Evolutionary conservation across 2,797 vertebrate genomes (phyloP).

Genomic region (Acanthopagrus latus): DNA sequence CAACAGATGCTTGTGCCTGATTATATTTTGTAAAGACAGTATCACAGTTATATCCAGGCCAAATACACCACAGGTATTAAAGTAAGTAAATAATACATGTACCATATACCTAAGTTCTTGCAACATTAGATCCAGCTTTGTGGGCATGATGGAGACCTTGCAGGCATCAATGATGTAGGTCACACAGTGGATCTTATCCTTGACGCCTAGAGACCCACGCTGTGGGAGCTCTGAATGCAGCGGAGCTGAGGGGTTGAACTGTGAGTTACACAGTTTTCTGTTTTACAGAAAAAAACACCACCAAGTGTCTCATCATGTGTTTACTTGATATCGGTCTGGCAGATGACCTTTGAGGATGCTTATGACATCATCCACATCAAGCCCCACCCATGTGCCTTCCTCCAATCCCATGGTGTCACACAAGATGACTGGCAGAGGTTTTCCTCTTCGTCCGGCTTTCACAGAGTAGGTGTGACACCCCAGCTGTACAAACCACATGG

Average conservation of each 20-base stretch:
- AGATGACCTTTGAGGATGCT: slow-evolving; percentile 77
- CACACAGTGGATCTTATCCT: slow-evolving; percentile 78
- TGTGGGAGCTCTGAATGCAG: slow-evolving; percentile 34
- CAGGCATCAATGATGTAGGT: slow-evolving; percentile 70
- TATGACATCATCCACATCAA: slow-evolving; percentile 72
- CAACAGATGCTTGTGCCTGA: too few species aligned
- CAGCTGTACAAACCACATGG: too few species aligned
- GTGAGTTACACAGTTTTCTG: slow-evolving; percentile 12
- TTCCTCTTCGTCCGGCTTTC: slow-evolving; percentile 65
- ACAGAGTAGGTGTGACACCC: slow-evolving; percentile 68
- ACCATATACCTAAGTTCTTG: too few species aligned
- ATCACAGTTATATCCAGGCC: too few species aligned
- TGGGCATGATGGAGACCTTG: slow-evolving; percentile 69
- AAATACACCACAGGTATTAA: too few species aligned
- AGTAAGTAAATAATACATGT: too few species aligned
- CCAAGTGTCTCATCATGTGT: not conserved
- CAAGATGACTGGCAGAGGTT: slow-evolving; percentile 71
- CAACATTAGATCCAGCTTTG: slow-evolving; percentile 37
- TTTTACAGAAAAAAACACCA: not conserved
- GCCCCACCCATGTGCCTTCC: slow-evolving; percentile 67
- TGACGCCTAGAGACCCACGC: slow-evolving; percentile 24
- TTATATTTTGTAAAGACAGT: too few species aligned
- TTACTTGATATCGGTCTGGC: slow-evolving; percentile 75
- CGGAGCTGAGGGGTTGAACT: slow-evolving; percentile 70
- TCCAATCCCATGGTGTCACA: slow-evolving; percentile 85